Conservation (phyloP, 2,113 vertebrate species). For the Petromus typicus region DNA sequence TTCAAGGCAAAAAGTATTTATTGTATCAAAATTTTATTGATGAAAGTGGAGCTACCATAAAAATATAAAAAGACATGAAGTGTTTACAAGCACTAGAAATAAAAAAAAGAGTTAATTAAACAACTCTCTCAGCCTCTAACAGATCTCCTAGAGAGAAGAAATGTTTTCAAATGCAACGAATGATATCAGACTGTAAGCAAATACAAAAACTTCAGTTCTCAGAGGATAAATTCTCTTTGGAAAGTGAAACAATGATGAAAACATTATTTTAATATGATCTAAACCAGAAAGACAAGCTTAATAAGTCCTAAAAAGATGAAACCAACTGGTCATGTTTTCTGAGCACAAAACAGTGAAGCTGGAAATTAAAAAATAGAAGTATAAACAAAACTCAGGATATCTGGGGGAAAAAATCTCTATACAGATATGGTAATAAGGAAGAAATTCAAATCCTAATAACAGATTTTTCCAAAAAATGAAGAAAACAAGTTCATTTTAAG, state of each 20-base stretch:
- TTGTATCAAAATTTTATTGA: not conserved
- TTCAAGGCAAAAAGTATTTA: not conserved
- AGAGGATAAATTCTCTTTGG: not conserved
- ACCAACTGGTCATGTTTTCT: not conserved
- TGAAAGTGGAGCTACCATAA: slow-evolving; percentile 19
- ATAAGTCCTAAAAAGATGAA: slow-evolving; percentile 16
- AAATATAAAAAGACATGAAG: not conserved
- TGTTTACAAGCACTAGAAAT: not conserved
- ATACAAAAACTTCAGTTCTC: not conserved
- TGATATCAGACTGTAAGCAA: not conserved
- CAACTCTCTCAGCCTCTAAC: not conserved
- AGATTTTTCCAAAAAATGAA: slow-evolving; percentile 27
- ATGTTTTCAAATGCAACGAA: not conserved
- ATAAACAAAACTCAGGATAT: not conserved
- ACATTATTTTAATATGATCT: not conserved
- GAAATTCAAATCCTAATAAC: not conserved
- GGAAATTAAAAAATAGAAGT: not conserved
- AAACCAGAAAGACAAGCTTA: not conserved
- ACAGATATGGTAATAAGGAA: not conserved
- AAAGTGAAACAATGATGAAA: slow-evolving; percentile 52
- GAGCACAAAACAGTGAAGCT: not conserved
- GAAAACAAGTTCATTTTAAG: not conserved
- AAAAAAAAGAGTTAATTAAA: not conserved
- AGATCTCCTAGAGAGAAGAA: not conserved
- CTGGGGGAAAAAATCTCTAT: not conserved